Percentiles rank a stretch among this genome's conserved stretches.
These are phyloP conservation scores for Tonatia bakeri DNA, from an alignment of 2,113 vertebrate genomes.

Conservation along the genomic window DNA sequence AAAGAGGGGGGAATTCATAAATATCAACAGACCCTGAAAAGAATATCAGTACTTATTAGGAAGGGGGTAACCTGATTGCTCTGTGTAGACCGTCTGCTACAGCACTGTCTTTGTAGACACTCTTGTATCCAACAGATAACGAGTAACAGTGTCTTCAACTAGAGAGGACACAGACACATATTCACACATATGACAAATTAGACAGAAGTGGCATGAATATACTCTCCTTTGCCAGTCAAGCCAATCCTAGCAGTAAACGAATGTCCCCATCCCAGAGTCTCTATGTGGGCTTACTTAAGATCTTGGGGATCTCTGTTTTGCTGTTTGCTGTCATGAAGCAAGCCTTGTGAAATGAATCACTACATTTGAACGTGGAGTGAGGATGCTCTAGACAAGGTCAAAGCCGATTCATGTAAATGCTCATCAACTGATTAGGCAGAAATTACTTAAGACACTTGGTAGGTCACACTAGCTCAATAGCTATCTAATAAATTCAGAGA, in stretches of 20 bases:
- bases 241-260: neutral
- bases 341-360: neutral
- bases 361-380: neutral
- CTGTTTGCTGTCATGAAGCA: neutral
- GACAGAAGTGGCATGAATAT: neutral
- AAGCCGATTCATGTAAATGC: neutral
- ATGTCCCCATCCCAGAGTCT: neutral
- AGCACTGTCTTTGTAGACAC: neutral
- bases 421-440: slow-evolving; percentile 33
- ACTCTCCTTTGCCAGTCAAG: neutral
- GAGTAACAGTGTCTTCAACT: neutral
- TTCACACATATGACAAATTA: neutral
- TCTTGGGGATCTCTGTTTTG: neutral
- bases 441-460: neutral
- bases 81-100: neutral
- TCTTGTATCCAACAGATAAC: neutral
- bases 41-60: neutral
- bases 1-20: neutral
- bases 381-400: slow-evolving; percentile 13
- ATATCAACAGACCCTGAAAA: neutral
- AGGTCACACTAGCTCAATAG: neutral
- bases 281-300: neutral
- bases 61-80: neutral
- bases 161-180: neutral
- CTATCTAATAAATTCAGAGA: neutral